These are phyloP conservation scores for Ooceraea biroi DNA, from an alignment of 1,140 invertebrate species.

Conservation along the genomic window DNA sequence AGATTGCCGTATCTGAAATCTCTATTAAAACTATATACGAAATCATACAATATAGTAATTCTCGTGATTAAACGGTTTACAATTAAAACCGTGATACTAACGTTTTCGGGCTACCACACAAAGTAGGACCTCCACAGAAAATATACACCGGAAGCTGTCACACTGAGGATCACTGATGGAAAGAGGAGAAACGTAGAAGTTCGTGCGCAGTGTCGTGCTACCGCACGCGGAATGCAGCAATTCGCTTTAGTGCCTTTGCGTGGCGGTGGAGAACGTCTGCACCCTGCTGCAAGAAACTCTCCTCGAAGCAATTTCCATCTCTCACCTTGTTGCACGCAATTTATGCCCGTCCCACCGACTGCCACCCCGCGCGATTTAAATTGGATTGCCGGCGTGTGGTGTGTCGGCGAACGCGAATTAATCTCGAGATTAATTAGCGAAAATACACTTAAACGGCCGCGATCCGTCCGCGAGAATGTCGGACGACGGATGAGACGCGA, in stretches of 20 bases:
- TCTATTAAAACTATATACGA: background rate
- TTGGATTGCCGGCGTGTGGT: conserved; percentile 63
- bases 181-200: background rate
- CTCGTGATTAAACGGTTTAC: background rate
- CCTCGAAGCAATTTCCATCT: conserved; percentile 69
- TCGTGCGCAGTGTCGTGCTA: background rate
- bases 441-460: conserved; percentile 67
- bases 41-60: background rate
- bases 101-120: background rate
- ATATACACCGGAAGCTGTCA: background rate
- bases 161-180: background rate
- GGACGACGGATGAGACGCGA: conserved; percentile 35
- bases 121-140: background rate
- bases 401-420: conserved; percentile 61
- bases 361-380: conserved; percentile 63
- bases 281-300: conserved; percentile 59
- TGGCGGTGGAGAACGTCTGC: conserved; percentile 24
- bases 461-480: conserved; percentile 53
- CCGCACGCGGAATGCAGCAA: conserved; percentile 14
- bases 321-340: conserved; percentile 65
- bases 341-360: conserved; percentile 52
- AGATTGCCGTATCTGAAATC: conserved; percentile 11
- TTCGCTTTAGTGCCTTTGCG: conserved; percentile 16
- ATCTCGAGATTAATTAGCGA: conserved; percentile 70
- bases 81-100: conserved; percentile 1